Percentiles rank a stretch among this genome's conserved stretches.
Evolutionary conservation across 92 coral and sea anemone genomes (phyloP).

Genomic region (Paramuricea clavata): DNA sequence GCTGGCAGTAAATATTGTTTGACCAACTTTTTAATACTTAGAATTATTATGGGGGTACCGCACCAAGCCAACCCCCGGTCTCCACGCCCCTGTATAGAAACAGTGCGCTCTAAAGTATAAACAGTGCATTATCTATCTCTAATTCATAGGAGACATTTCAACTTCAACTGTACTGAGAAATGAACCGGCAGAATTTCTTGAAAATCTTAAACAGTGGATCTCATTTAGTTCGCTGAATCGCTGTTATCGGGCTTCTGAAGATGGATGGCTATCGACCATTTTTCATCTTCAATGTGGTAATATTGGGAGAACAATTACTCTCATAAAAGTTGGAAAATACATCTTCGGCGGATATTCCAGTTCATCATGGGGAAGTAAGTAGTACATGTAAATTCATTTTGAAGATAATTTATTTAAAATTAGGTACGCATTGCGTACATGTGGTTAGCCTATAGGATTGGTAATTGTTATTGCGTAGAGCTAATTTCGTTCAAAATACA

Average conservation of each 20-base stretch:
- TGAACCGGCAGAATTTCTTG: neutral
- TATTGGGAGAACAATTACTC: neutral
- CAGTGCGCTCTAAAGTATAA: no score
- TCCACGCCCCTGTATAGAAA: no score
- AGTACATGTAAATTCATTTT: neutral
- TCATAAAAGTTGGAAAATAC: slow-evolving; percentile 5
- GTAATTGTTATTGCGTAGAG: no score
- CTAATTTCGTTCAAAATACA: no score
- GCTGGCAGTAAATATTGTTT: no score
- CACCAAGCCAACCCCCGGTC: no score
- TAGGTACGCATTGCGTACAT: no score
- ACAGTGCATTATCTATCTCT: neutral
- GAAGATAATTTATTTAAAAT: no score
- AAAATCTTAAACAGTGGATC: neutral
- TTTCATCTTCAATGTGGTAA: neutral
- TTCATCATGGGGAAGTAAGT: slow-evolving; percentile 32
- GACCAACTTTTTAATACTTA: no score
- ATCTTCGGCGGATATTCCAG: slow-evolving; percentile 19
- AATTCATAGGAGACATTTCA: neutral
- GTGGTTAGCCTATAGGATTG: no score
- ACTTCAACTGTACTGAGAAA: neutral
- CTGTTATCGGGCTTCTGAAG: slow-evolving; percentile 8
- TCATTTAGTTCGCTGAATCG: neutral
- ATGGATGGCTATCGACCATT: slow-evolving; percentile 1
- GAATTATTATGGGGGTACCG: no score